A percentile compares a stretch with the other conserved stretches of the same genome.
Conservation (phyloP, 2,888 invertebrate species). For the Agelastica alni region DNA sequence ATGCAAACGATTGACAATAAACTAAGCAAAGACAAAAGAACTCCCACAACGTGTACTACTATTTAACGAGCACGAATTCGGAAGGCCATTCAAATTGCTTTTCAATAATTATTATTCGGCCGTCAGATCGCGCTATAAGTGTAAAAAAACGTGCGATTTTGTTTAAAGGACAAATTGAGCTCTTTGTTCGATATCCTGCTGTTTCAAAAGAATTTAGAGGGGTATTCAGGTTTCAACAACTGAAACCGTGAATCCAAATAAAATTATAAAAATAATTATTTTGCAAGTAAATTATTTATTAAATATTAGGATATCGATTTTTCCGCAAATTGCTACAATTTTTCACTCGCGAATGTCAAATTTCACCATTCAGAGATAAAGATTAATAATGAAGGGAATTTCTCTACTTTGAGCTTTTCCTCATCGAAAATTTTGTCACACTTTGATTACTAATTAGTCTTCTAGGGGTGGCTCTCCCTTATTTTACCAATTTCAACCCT, state of each 20-base stretch:
- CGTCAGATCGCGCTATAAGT: constrained; percentile 33
- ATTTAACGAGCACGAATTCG: constrained; percentile 20
- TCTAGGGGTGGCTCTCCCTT: constrained; percentile 56
- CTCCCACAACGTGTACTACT: constrained; percentile 17
- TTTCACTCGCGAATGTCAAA: constrained; percentile 36
- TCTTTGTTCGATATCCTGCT: constrained; percentile 28
- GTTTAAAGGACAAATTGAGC: constrained; percentile 27
- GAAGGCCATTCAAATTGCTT: constrained; percentile 34
- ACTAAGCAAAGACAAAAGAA: constrained; percentile 37
- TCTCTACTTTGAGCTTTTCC: constrained; percentile 38
- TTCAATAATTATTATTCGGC: constrained; percentile 32
- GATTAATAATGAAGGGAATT: constrained; percentile 39
- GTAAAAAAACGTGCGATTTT: constrained; percentile 35
- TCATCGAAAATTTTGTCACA: constrained; percentile 54
- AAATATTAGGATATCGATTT: constrained; percentile 22
- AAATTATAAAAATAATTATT: too few species aligned
- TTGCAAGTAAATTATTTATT: too few species aligned
- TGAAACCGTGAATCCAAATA: too few species aligned
- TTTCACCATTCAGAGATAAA: constrained; percentile 35
- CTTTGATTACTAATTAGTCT: constrained; percentile 68
- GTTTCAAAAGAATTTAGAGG: background rate
- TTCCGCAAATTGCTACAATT: constrained; percentile 27
- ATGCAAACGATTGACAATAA: constrained; percentile 42
- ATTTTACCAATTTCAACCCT: constrained; percentile 57
- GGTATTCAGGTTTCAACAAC: background rate